Evolutionary conservation across 2,888 invertebrate species (phyloP).

Genomic region (Tiliacea citrago): DNA sequence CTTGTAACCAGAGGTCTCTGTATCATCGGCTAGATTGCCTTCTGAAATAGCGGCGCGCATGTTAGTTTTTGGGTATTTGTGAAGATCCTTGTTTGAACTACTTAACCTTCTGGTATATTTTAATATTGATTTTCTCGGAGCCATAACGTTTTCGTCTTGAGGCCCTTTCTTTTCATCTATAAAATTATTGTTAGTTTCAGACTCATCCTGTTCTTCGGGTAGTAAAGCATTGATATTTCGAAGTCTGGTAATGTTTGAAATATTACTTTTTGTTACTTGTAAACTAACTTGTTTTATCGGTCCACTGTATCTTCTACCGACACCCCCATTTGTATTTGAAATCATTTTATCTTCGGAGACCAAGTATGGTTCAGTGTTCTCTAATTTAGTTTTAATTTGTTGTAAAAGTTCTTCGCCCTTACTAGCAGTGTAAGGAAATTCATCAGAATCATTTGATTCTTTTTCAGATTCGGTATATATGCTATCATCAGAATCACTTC

Average conservation of each 20-base stretch:
- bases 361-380: conserved; percentile 40
- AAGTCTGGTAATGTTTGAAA: conserved; percentile 74
- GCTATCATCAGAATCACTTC: conserved; percentile 80
- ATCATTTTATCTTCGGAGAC: conserved; percentile 63
- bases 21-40: conserved; percentile 80
- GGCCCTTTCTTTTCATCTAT: conserved; percentile 62
- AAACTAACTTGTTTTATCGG: conserved; percentile 77
- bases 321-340: conserved; percentile 58
- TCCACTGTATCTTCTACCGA: conserved; percentile 78
- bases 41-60: conserved; percentile 67
- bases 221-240: conserved; percentile 67
- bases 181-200: conserved; percentile 59
- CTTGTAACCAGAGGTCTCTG: conserved; percentile 90
- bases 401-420: conserved; percentile 77
- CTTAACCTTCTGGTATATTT: conserved; percentile 78
- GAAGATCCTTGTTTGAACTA: conserved; percentile 72
- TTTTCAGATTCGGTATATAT: conserved; percentile 87
- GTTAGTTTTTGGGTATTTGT: conserved; percentile 52
- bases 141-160: conserved; percentile 67
- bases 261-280: conserved; percentile 75
- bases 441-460: conserved; percentile 85
- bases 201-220: conserved; percentile 71
- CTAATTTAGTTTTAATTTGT: conserved; percentile 75
- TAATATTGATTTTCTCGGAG: conserved; percentile 83
- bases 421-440: conserved; percentile 70